Conservation (phyloP, 2,113 vertebrate species). For the Poicephalus gulielmi region DNA sequence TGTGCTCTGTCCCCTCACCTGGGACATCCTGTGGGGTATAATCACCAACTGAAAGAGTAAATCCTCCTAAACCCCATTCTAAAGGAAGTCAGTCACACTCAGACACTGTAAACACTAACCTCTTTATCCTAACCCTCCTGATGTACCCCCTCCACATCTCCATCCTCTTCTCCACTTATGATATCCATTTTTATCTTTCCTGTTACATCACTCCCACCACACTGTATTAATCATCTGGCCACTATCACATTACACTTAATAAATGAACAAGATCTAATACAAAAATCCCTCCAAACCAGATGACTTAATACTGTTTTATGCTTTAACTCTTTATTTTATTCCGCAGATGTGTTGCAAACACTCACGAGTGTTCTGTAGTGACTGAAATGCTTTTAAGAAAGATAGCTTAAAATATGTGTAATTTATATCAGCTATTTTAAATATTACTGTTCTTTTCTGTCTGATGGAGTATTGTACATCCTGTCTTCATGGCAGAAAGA, state of each 20-base stretch:
- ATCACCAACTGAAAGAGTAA: not conserved
- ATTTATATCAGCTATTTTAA: conserved; percentile 14
- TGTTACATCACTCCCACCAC: conserved; percentile 54
- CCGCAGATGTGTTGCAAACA: conserved; percentile 45
- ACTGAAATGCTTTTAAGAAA: conserved; percentile 40
- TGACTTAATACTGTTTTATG: conserved; percentile 57
- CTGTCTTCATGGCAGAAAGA: not conserved
- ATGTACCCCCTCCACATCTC: not conserved
- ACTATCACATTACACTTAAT: conserved; percentile 63
- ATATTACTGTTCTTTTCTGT: not conserved
- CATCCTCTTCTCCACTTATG: not conserved
- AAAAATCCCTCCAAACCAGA: conserved; percentile 58
- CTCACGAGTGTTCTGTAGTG: conserved; percentile 1
- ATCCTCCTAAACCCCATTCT: not conserved
- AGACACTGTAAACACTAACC: not conserved
- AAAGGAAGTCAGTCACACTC: not conserved
- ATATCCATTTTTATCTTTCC: conserved; percentile 55
- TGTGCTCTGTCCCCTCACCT: not conserved
- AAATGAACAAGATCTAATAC: conserved; percentile 63
- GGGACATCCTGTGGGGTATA: not conserved
- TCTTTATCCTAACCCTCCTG: not conserved
- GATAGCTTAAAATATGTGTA: not conserved
- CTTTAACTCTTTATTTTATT: conserved; percentile 35
- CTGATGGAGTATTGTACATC: not conserved
- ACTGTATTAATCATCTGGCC: conserved; percentile 67